These are phyloP conservation scores for Norana najaformis DNA, from an alignment of 2,888 invertebrate species.

Conservation along the genomic window DNA sequence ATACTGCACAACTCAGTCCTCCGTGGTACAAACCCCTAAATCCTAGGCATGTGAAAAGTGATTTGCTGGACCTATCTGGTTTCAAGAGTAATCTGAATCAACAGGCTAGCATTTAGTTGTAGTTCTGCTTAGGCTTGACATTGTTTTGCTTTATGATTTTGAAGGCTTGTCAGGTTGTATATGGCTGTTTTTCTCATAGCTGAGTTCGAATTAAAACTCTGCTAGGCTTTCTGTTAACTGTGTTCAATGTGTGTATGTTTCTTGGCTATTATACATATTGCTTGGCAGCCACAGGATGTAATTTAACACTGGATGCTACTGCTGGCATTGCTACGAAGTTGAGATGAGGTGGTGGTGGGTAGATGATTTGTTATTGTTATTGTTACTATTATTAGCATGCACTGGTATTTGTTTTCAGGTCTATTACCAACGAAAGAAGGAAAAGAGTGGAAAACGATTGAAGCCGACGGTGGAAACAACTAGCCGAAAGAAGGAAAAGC, in stretches of 20 bases:
- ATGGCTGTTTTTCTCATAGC: neutral
- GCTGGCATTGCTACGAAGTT: neutral
- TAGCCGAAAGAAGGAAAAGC: conserved; percentile 23
- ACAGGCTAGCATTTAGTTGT: neutral
- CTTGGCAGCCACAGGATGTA: neutral
- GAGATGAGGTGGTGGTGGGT: neutral
- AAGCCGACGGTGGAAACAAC: conserved; percentile 26
- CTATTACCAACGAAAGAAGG: conserved; percentile 35
- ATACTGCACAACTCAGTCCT: neutral
- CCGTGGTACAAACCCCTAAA: neutral
- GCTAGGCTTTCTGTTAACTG: neutral
- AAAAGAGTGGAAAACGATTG: conserved; percentile 31
- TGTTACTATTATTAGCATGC: neutral
- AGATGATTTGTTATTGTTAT: neutral
- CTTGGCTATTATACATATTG: neutral
- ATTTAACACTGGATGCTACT: neutral
- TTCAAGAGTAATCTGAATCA: neutral
- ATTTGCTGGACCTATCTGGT: neutral
- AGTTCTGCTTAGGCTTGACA: neutral
- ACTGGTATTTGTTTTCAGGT: conserved; percentile 22
- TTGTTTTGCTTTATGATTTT: neutral
- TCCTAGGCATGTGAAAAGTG: neutral
- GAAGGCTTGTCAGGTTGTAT: neutral
- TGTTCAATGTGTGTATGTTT: neutral
- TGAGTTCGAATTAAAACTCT: neutral